Evolutionary conservation across 2,113 vertebrate species (phyloP), one percentile per base, ranked within the genome.

Genomic region (Labeo rohita): DNA sequence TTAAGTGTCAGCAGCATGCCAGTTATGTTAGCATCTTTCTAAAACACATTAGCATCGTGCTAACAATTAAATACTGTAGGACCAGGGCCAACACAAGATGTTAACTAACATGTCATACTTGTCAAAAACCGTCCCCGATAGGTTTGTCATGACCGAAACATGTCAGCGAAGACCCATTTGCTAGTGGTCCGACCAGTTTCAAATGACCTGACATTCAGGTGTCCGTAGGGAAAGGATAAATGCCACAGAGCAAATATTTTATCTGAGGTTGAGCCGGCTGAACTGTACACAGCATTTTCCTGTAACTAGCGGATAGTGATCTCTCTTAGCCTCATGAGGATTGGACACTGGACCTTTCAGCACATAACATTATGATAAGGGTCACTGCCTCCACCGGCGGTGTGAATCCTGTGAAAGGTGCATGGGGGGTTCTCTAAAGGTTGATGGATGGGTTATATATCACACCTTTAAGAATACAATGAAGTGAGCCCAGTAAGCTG

Each of bases 401-500:
- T 68, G 21, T 23, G 77, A 54, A 65, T 23, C 34, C 75, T 45
- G 8, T 28, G 15, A 45, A 80, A 47, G 75, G 39, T 47, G 80
- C 21, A 50, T 0, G 11, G 61, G 45, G 63, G 45, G 54, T 34
- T 61, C 16, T 43, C 73, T 79, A 79, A 72, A 65, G 84, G n/a
- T 75, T 86, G 80, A 88, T 86, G 56, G 85, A 80, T 88, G 75
- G 65, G 34, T 39, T 80, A 56, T 34, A 45, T 74, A 75, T 73
- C 36, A 66, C 66, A 49, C 16, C 74, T 80, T 65, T 79, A 66
- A 65, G 74, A 54, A 63, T 54, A 45, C 16, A 34, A 77, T 39
- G 56, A 78, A 88, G 75, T 15, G 23, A 70, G 54, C 52, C 49
- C 15, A 0, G 50, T 7, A 3, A 36, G 23, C 3, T 21, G 75